Evolutionary conservation across 2,113 vertebrate species (phyloP).

Genomic region (Gallinago paraguaiae): DNA sequence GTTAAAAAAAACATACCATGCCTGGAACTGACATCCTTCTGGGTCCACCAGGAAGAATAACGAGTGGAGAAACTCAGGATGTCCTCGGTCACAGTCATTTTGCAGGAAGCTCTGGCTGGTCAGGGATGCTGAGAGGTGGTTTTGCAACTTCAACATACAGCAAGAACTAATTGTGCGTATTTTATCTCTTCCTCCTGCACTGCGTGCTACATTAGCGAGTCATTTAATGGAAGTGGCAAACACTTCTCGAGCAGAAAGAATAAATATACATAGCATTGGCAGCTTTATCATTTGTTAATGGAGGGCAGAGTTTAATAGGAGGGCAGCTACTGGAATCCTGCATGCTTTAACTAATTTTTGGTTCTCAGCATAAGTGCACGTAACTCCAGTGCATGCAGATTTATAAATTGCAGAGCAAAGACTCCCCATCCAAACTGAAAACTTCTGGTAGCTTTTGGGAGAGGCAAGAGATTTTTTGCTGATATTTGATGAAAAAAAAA

Average conservation of each 20-base stretch:
- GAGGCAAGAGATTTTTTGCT: background rate
- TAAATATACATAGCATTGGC: background rate
- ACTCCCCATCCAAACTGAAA: background rate
- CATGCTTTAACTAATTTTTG: background rate
- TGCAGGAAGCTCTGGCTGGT: background rate
- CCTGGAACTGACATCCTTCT: background rate
- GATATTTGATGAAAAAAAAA: background rate
- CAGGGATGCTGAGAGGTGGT: background rate
- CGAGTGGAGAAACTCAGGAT: fast-evolving
- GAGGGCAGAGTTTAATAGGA: background rate
- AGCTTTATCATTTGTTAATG: background rate
- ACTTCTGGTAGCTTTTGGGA: background rate
- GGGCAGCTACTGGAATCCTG: background rate
- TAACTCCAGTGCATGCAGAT: background rate
- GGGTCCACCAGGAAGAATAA: background rate
- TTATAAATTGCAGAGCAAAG: background rate
- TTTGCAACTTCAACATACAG: background rate
- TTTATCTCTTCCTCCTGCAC: background rate
- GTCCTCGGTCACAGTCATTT: background rate
- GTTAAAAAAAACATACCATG: background rate
- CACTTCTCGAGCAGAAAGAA: background rate
- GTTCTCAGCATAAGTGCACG: background rate
- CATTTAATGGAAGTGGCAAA: background rate
- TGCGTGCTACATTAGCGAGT: background rate
- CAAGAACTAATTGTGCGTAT: background rate